phyloP scores from a whole-genome alignment of 2,888 invertebrate genomes.

The Venusia cambrica region DNA sequence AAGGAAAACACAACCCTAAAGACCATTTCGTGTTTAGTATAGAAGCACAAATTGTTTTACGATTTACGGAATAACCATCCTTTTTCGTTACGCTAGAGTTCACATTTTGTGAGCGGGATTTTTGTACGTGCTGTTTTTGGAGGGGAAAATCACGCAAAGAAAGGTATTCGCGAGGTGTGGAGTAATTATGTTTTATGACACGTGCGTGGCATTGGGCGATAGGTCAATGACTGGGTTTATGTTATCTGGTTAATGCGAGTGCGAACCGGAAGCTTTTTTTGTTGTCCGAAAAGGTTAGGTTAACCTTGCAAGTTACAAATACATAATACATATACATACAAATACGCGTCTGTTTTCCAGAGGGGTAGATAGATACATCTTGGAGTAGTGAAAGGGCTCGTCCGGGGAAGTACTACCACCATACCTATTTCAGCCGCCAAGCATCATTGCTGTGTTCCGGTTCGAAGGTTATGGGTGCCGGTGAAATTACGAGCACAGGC shows the following conservation, averaged over 20 bases:
- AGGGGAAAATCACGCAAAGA: conserved; percentile 7
- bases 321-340: no score
- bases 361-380: no score
- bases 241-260: conserved; percentile 26
- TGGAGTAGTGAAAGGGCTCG: no score
- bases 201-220: conserved; percentile 31
- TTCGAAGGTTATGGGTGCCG: no score
- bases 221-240: conserved; percentile 25
- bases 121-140: conserved; percentile 2
- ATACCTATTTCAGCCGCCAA: no score
- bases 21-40: not conserved
- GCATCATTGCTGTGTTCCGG: no score
- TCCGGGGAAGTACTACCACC: no score
- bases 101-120: not conserved
- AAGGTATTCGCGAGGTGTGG: conserved; percentile 12
- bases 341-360: no score
- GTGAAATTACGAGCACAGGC: no score
- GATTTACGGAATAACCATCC: not conserved
- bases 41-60: not conserved
- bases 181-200: conserved; percentile 25
- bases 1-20: conserved; percentile 5
- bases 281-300: no score
- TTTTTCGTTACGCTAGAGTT: conserved; percentile 1
- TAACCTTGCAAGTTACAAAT: no score
- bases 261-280: conserved; percentile 17